Base-by-base conservation (phyloP, 2,797 vertebrate genomes). In the Tympanoctomys barrerae region DNA sequence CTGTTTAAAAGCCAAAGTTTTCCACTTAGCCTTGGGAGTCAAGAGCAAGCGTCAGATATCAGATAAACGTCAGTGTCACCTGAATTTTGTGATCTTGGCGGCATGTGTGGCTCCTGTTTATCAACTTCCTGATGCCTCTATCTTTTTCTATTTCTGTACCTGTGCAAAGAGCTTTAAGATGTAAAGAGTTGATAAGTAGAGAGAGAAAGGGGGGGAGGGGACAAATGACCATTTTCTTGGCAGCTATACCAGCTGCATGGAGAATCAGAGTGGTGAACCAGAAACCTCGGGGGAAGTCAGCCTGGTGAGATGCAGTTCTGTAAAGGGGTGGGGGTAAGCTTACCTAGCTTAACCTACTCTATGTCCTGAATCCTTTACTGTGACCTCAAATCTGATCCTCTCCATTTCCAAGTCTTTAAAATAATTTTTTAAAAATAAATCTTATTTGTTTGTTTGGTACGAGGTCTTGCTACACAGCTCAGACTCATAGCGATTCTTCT, bases 161-260 rank as follows among this genome's bases (percentile, higher is more conserved):
- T 79, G 57, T 90, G 31, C 73, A 46, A 75, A 92, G 75, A 93
- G 77, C 88, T 93, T 80, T 62, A 88, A 87, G 83, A 92, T 68
- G 10, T 84, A 46, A 78, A 68, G 26, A 1, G 1, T 5, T 42
- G 68, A 52, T 73, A 62, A 21, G 82, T 49, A 59, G 62, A 80
- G 33, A 68, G 22, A 73, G 26, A 39, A 86, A 49, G 42, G 9
- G 9, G 16, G 33, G 28, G 28, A 33, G 19, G 24, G 3, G 57
- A 62, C 75, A 18, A 39, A 21, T 16, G 22, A 7, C 36, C 31
- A 18, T 84, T 79, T 84, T 21, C 31, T 24, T 62, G 59, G 62
- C 46, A 46, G 39, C n/a, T 73, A 13, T 54, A 22, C 70, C 2
- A 42, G 12, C 10, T 13, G 5, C 0, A 0, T 9, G 61, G 18